Percentiles rank a stretch among this genome's conserved stretches.
These are phyloP conservation scores for Amblyopsis rosae DNA, from an alignment of 2,113 vertebrate genomes.

Conservation along the genomic window DNA sequence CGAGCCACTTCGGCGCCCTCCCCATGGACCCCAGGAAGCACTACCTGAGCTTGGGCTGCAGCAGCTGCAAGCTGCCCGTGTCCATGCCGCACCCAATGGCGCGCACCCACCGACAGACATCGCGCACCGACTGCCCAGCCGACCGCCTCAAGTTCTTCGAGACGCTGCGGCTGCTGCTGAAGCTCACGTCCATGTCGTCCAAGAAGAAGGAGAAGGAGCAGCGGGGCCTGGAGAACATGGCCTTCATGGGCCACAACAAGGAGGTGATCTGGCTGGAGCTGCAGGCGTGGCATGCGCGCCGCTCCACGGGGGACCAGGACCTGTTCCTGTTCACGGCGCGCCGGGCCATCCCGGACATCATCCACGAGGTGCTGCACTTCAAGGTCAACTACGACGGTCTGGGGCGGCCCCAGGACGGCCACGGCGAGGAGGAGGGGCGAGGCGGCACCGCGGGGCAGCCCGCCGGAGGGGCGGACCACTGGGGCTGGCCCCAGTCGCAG, in stretches of 20 bases:
- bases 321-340: constrained; percentile 94
- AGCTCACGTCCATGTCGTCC: constrained; percentile 98
- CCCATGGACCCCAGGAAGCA: constrained; percentile 95
- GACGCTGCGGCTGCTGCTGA: constrained; percentile 93
- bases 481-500: too few relatives aligned
- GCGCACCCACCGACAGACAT: constrained; percentile 93
- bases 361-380: constrained; percentile 95
- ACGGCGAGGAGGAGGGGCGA: constrained; percentile 30
- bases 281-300: constrained; percentile 96
- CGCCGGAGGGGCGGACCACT: background rate
- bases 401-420: constrained; percentile 54
- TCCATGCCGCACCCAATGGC: constrained; percentile 87
- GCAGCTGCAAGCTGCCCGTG: constrained; percentile 89
- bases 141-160: constrained; percentile 98
- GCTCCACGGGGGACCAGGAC: constrained; percentile 93
- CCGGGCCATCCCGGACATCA: constrained; percentile 95
- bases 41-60: constrained; percentile 96
- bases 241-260: constrained; percentile 91
- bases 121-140: constrained; percentile 92
- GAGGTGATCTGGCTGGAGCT: constrained; percentile 98
- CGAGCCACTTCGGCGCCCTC: constrained; percentile 75
- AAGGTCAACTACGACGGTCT: constrained; percentile 89
- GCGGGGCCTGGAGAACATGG: constrained; percentile 89
- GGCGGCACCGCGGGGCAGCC: background rate
- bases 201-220: constrained; percentile 99